Evolutionary conservation across 2,797 vertebrate species (phyloP), one percentile per base, ranked within the genome.

Genomic region (Lacerta agilis): DNA sequence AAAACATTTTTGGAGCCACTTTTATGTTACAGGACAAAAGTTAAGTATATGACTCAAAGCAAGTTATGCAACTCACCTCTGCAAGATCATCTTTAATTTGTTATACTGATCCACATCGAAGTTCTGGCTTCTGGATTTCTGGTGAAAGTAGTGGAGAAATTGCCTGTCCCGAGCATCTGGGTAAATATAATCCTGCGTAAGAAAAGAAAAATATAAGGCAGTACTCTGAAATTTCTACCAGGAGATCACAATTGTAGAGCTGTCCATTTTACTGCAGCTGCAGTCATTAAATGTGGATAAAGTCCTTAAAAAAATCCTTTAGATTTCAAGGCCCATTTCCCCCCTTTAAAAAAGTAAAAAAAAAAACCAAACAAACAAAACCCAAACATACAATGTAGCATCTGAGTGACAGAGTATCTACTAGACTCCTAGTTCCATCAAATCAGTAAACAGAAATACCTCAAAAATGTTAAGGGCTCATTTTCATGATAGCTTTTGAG

Each of bases 21-120:
- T 79, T 83, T 81, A 29, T 82, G 13, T 71, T 73, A 83, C 55
- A 58, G 81, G 25, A 66, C 88, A 72, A 18, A 86, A 15, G 85
- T 82, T 25, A 66, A 67, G 41, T 86, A 45, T 87, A 78, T 8
- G 36, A 8, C 73, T 55, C 17, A 55, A 81, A 80, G 8, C 10
- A 25, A 55, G 43, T 71, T 45, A 13, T 73, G 73, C 84, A 89
- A 92, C 86, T 97, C 15, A 99, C 98, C 98, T 98, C 95, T 89
- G 97, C 96, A 86, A 99, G 93, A 73, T 99, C 97, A 0, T 98
- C 98, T 92, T 98, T 82, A 99, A 96, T 87, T 96, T 94, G 92
- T 99, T 99, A 92, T 99, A 99, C 67, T 94, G 97, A 18, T 96
- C 94, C 95, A 99, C 97, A 0, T 97, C 97, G 91, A 99, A 99